phyloP scores from a whole-genome alignment of 2,113 vertebrate genomes.

The Scomber colias region DNA sequence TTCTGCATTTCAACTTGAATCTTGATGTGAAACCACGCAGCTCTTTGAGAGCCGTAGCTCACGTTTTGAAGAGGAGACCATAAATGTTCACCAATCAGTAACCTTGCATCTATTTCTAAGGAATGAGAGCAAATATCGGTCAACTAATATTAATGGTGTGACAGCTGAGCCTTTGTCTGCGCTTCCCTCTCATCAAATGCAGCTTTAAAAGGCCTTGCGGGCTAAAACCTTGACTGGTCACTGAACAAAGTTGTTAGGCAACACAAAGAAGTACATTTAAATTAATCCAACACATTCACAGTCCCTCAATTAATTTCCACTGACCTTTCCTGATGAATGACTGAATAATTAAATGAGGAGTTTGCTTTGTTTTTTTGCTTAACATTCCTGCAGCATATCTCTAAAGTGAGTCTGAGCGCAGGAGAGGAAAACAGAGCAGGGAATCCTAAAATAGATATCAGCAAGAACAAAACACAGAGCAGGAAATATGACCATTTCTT shows the following conservation, averaged over 20 bases:
- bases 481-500: constrained; percentile 22
- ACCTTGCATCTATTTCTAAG: neutral
- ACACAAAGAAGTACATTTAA: constrained; percentile 34
- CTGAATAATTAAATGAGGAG: constrained; percentile 28
- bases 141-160: neutral
- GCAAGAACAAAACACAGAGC: constrained; percentile 14
- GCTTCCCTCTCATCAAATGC: constrained; percentile 3
- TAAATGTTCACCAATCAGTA: no score
- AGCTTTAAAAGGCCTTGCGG: neutral
- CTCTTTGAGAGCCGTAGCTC: no score
- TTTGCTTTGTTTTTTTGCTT: neutral
- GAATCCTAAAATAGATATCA: constrained; percentile 10
- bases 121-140: neutral
- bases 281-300: constrained; percentile 33
- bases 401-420: neutral
- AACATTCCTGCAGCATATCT: constrained; percentile 13
- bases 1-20: no score
- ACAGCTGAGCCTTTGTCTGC: neutral
- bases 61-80: no score
- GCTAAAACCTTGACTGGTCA: constrained; percentile 23
- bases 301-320: constrained; percentile 32
- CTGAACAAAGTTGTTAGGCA: constrained; percentile 6
- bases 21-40: no score
- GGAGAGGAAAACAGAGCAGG: constrained; percentile 13
- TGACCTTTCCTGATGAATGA: constrained; percentile 39